These are phyloP conservation scores for Psittacula echo DNA, from an alignment of 2,797 vertebrate species.

Conservation along the genomic window DNA sequence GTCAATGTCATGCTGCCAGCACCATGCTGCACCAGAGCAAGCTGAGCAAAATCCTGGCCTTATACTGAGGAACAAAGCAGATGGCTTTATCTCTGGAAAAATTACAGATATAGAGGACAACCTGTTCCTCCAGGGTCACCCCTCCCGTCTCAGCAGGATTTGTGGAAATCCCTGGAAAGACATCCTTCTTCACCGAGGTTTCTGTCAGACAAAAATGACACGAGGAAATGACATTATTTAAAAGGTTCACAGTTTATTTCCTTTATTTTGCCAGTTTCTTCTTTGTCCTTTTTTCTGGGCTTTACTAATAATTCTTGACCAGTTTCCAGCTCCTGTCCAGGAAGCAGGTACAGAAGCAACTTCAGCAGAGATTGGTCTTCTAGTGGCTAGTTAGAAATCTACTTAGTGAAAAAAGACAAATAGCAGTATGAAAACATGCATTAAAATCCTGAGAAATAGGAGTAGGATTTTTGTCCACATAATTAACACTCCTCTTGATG, in stretches of 20 bases:
- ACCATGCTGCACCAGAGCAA: not conserved
- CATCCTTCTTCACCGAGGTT: not conserved
- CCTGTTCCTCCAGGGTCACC: not conserved
- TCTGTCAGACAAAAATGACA: not conserved
- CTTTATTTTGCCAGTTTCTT: not conserved
- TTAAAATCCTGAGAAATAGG: not conserved
- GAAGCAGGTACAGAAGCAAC: not conserved
- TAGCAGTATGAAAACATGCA: not conserved
- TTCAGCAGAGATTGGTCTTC: not conserved
- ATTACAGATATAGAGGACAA: not conserved
- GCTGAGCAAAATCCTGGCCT: not conserved
- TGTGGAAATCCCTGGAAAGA: not conserved
- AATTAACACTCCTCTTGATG: not conserved
- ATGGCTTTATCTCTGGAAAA: not conserved
- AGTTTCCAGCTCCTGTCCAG: not conserved
- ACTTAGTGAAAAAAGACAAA: not conserved
- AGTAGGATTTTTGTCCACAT: not conserved
- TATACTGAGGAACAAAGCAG: not conserved
- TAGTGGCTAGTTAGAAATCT: not conserved
- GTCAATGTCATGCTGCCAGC: not conserved
- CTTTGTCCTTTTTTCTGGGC: not conserved
- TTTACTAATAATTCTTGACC: not conserved
- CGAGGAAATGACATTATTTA: not conserved
- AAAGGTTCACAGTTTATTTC: not conserved
- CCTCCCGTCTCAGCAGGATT: not conserved